These are phyloP conservation scores for Lineus longissimus DNA, from an alignment of 1,140 invertebrate species.

Conservation along the genomic window DNA sequence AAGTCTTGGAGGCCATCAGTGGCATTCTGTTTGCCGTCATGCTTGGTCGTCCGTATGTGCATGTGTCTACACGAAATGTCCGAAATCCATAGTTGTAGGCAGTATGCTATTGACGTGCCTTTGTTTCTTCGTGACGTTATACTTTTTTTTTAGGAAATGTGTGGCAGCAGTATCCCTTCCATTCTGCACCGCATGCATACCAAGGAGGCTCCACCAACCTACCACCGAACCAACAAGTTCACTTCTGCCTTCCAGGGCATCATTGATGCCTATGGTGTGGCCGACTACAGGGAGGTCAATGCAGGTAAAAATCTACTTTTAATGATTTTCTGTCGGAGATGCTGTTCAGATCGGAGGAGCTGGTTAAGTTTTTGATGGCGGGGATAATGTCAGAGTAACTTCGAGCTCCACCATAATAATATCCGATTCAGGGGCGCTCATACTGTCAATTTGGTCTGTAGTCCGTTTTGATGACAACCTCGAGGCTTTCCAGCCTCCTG, in stretches of 20 bases:
- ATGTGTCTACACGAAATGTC: not conserved
- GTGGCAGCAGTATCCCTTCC: constrained; percentile 87
- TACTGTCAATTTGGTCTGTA: no score
- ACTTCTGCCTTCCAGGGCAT: constrained; percentile 91
- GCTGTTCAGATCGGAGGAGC: not conserved
- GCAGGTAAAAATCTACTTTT: constrained; percentile 66
- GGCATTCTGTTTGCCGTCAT: no score
- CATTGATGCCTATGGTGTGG: constrained; percentile 92
- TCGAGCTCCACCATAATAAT: no score
- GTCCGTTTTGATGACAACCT: no score
- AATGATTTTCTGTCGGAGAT: not conserved
- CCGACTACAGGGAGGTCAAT: constrained; percentile 90
- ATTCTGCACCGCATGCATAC: constrained; percentile 91
- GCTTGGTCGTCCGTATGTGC: not conserved
- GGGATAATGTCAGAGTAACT: no score
- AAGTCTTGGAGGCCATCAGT: no score
- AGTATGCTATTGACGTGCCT: not conserved
- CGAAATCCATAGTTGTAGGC: not conserved
- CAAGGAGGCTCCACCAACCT: constrained; percentile 86
- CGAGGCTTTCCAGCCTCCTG: no score
- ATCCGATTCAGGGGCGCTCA: no score
- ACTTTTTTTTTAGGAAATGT: constrained; percentile 63
- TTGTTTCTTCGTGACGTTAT: not conserved
- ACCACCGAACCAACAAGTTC: constrained; percentile 90
- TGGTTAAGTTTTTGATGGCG: no score